Percentiles rank a stretch among this genome's conserved stretches.
Conservation (phyloP, 2,113 vertebrate genomes). For the Lepus americanus region DNA sequence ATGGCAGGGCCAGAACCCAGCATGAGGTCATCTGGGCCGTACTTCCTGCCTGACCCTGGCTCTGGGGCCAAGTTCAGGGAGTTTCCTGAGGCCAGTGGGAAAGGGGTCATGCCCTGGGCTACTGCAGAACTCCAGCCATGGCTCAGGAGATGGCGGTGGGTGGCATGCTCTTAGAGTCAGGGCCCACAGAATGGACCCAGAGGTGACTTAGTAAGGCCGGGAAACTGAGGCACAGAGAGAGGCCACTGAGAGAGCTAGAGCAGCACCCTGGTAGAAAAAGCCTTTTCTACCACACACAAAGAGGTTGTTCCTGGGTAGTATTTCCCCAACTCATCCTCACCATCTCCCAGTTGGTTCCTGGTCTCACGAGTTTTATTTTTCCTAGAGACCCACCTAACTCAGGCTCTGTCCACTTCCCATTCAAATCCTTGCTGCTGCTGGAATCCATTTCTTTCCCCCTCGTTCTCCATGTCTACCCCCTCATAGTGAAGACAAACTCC, state of each 20-base stretch:
- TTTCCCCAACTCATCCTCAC: background rate
- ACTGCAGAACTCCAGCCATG: background rate
- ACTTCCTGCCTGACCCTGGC: conserved; percentile 68
- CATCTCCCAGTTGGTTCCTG: background rate
- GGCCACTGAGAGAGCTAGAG: background rate
- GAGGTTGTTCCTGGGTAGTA: background rate
- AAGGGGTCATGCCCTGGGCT: conserved; percentile 16
- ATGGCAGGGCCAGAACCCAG: conserved; percentile 55
- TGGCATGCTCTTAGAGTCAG: background rate
- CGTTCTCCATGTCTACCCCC: background rate
- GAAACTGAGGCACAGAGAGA: background rate
- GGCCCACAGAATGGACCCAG: background rate
- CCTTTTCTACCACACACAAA: background rate
- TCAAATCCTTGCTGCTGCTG: conserved; percentile 30
- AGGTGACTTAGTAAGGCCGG: background rate
- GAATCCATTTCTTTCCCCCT: conserved; percentile 34
- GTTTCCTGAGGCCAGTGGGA: conserved; percentile 71
- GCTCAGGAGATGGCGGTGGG: background rate
- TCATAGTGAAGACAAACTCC: background rate
- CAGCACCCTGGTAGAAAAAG: background rate
- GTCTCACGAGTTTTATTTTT: conserved; percentile 25
- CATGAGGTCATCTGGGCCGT: conserved; percentile 76
- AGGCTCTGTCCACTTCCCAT: conserved; percentile 20
- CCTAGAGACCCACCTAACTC: conserved; percentile 40
- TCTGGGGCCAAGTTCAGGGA: conserved; percentile 65